Conservation (phyloP, 2,113 vertebrate genomes). For the Lathamus discolor region DNA sequence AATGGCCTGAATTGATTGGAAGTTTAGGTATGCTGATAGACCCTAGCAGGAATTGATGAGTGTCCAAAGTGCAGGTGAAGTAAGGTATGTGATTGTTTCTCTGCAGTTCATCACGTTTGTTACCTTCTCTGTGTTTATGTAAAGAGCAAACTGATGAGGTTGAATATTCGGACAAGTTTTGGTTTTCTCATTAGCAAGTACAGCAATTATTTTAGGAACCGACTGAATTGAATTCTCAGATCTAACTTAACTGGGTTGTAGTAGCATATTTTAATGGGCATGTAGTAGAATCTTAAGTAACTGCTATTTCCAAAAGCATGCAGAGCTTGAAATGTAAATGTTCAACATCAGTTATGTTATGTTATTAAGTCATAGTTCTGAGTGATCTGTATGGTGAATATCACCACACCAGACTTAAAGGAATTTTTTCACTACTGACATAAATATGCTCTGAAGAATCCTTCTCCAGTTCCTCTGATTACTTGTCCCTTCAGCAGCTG, state of each 20-base stretch:
- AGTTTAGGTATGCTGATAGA: not conserved
- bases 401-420: not conserved
- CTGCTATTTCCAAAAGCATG: not conserved
- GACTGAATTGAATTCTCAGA: not conserved
- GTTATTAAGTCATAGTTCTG: not conserved
- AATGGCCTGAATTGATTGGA: not conserved
- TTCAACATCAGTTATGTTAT: not conserved
- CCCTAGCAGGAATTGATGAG: not conserved
- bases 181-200: not conserved
- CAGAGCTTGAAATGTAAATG: not conserved
- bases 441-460: accelerated
- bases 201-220: not conserved
- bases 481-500: not conserved
- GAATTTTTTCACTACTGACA: not conserved
- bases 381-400: too few species aligned
- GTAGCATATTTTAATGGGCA: not conserved
- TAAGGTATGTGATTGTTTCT: not conserved
- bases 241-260: not conserved
- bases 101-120: not conserved
- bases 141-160: not conserved
- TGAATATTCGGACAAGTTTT: not conserved
- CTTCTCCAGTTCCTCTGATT: not conserved
- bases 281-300: not conserved
- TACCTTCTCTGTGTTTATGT: not conserved
- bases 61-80: not conserved